Evolutionary conservation across 2,113 vertebrate species (phyloP).

Genomic region (Pygoscelis adeliae): DNA sequence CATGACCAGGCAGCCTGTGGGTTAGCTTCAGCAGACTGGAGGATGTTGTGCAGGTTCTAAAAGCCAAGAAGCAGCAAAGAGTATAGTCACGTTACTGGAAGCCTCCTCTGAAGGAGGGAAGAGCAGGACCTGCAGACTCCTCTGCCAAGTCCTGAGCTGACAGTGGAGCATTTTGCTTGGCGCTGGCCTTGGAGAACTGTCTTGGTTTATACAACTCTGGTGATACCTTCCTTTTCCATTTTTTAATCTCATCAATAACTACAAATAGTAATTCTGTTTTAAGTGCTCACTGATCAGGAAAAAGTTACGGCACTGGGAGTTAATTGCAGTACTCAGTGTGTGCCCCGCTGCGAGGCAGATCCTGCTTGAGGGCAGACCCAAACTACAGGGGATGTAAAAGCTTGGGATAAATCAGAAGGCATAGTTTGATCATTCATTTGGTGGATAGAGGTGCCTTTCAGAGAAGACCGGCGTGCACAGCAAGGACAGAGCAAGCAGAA

Average conservation of each 20-base stretch:
- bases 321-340: background rate
- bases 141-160: background rate
- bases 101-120: background rate
- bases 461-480: background rate
- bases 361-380: background rate
- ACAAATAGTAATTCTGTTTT: background rate
- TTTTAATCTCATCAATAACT: background rate
- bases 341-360: background rate
- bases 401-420: background rate
- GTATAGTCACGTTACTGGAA: background rate
- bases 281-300: background rate
- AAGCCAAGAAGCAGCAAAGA: background rate
- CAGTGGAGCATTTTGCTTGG: background rate
- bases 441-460: background rate
- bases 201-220: background rate
- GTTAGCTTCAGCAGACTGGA: background rate
- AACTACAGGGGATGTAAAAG: background rate
- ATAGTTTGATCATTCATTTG: background rate
- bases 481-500: background rate
- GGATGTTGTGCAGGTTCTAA: background rate
- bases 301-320: accelerated
- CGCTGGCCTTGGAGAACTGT: background rate
- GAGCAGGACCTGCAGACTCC: background rate
- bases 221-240: background rate
- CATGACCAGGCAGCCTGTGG: background rate